These are phyloP conservation scores for Calidris pygmaea DNA, from an alignment of 2,113 vertebrate species.

Conservation along the genomic window DNA sequence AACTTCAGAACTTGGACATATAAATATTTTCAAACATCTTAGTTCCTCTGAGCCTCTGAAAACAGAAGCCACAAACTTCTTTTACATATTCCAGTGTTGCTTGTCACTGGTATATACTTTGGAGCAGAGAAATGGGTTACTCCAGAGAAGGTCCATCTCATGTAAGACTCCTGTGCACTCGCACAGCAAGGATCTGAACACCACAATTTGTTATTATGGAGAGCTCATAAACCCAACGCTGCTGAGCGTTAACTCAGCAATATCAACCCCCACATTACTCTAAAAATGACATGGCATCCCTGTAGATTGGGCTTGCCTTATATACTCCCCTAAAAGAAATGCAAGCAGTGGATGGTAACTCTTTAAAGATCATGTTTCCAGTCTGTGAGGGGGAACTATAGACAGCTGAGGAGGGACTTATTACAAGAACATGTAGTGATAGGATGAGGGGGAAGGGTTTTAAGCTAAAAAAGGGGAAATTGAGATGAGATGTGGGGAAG, in stretches of 20 bases:
- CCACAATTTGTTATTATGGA: not conserved
- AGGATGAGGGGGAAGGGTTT: not conserved
- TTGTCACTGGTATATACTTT: not conserved
- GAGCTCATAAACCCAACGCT: not conserved
- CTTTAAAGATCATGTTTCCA: not conserved
- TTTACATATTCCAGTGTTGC: not conserved
- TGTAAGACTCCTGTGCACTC: not conserved
- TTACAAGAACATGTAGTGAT: not conserved
- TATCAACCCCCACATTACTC: not conserved
- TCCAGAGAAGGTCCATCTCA: not conserved
- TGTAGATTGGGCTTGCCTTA: not conserved
- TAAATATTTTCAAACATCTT: not conserved
- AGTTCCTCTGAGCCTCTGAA: not conserved
- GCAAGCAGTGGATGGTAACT: not conserved
- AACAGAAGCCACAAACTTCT: not conserved
- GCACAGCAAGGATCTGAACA: not conserved
- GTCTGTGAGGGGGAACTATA: not conserved
- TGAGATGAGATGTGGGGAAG: not conserved
- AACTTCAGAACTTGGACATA: not conserved
- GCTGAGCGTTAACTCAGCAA: not conserved
- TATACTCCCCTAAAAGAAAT: not conserved
- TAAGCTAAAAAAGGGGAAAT: not conserved
- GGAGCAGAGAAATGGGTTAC: not conserved
- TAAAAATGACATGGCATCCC: not conserved
- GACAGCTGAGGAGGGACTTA: not conserved